Conservation (phyloP, 2,888 invertebrate species). For the Plebejus melissa region DNA sequence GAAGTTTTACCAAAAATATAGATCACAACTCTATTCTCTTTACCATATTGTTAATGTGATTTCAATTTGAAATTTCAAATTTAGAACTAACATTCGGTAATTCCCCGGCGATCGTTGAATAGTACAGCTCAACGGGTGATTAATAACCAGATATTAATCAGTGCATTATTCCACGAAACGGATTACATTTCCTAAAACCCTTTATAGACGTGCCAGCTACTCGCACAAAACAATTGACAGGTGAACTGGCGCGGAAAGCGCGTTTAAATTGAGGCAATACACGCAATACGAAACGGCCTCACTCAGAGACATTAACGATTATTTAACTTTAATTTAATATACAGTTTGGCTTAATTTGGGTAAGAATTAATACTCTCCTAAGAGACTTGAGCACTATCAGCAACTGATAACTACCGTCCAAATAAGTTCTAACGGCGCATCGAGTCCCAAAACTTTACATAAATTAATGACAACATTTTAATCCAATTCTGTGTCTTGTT, state of each 20-base stretch:
- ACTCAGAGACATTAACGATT: too few species aligned
- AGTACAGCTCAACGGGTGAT: conserved; percentile 60
- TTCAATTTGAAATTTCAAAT: conserved; percentile 63
- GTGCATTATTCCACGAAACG: conserved; percentile 36
- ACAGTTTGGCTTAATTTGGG: too few species aligned
- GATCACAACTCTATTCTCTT: conserved; percentile 29
- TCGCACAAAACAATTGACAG: conserved; percentile 56
- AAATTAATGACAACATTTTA: too few species aligned
- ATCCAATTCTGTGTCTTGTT: too few species aligned
- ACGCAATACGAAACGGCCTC: background rate
- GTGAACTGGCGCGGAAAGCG: conserved; percentile 27
- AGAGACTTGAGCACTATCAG: too few species aligned
- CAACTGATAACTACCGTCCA: too few species aligned
- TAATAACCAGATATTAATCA: conserved; percentile 39
- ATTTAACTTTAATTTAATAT: too few species aligned
- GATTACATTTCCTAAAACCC: conserved; percentile 33
- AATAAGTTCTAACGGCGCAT: too few species aligned
- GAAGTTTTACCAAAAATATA: background rate
- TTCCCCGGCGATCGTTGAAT: conserved; percentile 62
- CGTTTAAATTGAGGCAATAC: background rate
- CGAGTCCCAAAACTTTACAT: too few species aligned
- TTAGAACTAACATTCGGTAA: conserved; percentile 55
- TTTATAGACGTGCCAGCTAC: conserved; percentile 48
- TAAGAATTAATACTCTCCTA: too few species aligned
- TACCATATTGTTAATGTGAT: conserved; percentile 58